Conservation (phyloP, 2,113 vertebrate genomes). For the pig (Sus scrofa) region T2T-Sscrofa CM000819.6:137536501-137537000, state of each 20-base stretch:
- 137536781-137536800: background rate
- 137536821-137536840: constrained; percentile 5
- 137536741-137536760: background rate
- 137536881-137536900: constrained; percentile 2
- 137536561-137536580: constrained; percentile 21
- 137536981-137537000: constrained; percentile 76
- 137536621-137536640: background rate
- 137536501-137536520: background rate
- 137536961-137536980: constrained; percentile 62
- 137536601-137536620: constrained; percentile 31
- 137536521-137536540: background rate
- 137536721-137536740: background rate
- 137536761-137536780: constrained; percentile 9
- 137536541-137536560: background rate
- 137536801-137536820: constrained; percentile 1
- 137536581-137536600: background rate
- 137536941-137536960: constrained; percentile 39
- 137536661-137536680: constrained; percentile 35
- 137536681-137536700: background rate
- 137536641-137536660: constrained; percentile 34
- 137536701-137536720: constrained; percentile 1
- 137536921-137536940: background rate
- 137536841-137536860: background rate
- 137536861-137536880: constrained; percentile 50
- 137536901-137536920: background rate